A percentile compares a stretch with the other conserved stretches of the same genome.
Conservation (phyloP, 2,797 vertebrate genomes). For the Amazona finschi region DNA sequence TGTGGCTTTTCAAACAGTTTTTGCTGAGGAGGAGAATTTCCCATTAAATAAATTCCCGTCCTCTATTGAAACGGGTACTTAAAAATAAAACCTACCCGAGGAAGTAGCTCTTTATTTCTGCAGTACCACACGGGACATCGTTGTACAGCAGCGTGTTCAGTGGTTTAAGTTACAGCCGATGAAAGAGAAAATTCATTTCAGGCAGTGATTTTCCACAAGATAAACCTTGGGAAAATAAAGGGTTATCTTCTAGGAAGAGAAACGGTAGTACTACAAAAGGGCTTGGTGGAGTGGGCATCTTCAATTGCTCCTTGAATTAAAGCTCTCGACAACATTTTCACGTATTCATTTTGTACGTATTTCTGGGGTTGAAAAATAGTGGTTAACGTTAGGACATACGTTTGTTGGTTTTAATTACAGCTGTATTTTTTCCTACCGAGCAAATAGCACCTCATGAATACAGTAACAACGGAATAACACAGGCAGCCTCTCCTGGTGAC, state of each 20-base stretch:
- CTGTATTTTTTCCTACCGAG: not conserved
- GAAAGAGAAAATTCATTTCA: conserved; percentile 61
- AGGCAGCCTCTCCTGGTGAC: not conserved
- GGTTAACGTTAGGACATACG: not conserved
- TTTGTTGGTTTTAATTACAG: conserved; percentile 1
- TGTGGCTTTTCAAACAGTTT: conserved; percentile 62
- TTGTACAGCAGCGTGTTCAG: conserved; percentile 31
- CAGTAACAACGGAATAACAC: not conserved
- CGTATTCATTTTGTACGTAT: not conserved
- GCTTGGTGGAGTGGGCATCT: not conserved
- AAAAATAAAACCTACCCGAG: not conserved
- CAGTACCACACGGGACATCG: conserved; percentile 54
- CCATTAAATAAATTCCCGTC: conserved; percentile 54
- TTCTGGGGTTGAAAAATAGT: not conserved
- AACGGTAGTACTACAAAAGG: not conserved
- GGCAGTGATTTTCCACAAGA: conserved; percentile 57
- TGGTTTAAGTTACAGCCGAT: conserved; percentile 31
- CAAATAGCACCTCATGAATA: not conserved
- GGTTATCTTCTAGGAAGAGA: conserved; percentile 51
- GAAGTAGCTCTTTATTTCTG: conserved; percentile 68
- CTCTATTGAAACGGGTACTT: not conserved
- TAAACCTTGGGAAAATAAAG: conserved; percentile 65
- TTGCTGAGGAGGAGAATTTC: conserved; percentile 58
- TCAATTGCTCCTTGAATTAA: conserved; percentile 22
- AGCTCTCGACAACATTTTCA: not conserved